Conservation (phyloP, 2,888 invertebrate genomes). For the Philonicus albiceps region DNA sequence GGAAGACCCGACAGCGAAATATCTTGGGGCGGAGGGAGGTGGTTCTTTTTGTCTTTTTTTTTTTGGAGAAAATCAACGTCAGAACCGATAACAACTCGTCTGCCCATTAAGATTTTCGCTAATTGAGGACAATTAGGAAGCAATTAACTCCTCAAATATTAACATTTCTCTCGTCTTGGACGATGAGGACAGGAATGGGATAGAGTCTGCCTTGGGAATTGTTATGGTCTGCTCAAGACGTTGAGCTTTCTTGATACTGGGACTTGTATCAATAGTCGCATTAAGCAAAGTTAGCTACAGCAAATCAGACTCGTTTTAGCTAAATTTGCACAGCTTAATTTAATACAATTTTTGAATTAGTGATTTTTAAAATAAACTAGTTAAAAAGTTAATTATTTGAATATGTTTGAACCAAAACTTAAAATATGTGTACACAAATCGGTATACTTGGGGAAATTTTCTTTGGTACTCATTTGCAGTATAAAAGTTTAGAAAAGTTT, state of each 20-base stretch:
- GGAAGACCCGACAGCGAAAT: neutral
- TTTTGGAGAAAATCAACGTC: conserved; percentile 6
- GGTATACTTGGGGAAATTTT: too few relatives aligned
- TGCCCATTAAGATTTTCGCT: conserved; percentile 44
- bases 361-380: too few relatives aligned
- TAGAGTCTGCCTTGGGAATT: neutral
- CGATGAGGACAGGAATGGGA: neutral
- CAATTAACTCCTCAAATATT: conserved; percentile 44
- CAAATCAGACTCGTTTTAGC: neutral
- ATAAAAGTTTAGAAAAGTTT: too few relatives aligned
- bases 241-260: neutral
- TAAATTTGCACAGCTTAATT: neutral
- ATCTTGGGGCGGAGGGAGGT: neutral
- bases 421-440: neutral
- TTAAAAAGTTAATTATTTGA: neutral
- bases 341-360: neutral
- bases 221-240: neutral
- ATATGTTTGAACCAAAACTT: neutral
- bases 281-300: neutral
- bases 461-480: too few relatives aligned
- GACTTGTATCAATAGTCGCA: neutral
- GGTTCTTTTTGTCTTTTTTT: neutral
- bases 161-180: conserved; percentile 33
- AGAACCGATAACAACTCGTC: neutral
- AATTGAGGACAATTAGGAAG: conserved; percentile 44